Percentiles rank a stretch among this genome's conserved stretches.
Conservation (phyloP, 2,888 invertebrate genomes). For the Seira ritae region DNA sequence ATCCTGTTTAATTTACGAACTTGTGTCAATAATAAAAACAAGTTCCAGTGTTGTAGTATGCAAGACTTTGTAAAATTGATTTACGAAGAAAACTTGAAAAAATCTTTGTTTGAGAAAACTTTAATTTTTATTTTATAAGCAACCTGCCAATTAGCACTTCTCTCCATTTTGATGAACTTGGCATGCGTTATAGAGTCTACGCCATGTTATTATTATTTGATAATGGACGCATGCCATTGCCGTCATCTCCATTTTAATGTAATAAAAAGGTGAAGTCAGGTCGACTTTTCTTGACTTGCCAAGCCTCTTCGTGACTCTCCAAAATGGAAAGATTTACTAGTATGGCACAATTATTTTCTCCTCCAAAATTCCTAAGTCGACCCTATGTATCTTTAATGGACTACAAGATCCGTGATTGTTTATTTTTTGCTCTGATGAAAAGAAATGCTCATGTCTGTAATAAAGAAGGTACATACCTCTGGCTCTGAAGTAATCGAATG, state of each 20-base stretch:
- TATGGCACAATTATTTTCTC: slow-evolving; percentile 52
- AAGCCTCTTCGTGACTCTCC: slow-evolving; percentile 54
- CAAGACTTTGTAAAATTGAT: too few species aligned
- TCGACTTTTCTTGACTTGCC: slow-evolving; percentile 6
- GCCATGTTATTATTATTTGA: slow-evolving; percentile 26
- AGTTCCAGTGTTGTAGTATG: too few species aligned
- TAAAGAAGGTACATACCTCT: too few species aligned
- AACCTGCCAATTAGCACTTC: slow-evolving; percentile 32
- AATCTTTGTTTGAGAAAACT: too few species aligned
- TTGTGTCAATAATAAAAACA: neutral
- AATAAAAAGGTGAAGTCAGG: slow-evolving; percentile 2
- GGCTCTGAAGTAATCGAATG: too few species aligned
- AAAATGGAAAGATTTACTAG: slow-evolving; percentile 52
- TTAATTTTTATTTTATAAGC: too few species aligned
- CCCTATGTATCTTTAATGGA: neutral
- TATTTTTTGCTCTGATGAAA: neutral
- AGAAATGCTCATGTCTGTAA: neutral
- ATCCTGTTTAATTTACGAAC: too few species aligned
- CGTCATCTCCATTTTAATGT: too few species aligned
- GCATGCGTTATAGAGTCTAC: too few species aligned
- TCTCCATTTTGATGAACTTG: neutral
- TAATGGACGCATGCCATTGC: slow-evolving; percentile 19
- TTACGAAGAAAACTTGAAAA: too few species aligned
- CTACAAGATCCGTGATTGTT: neutral
- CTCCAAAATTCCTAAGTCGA: slow-evolving; percentile 23